Percentiles rank a stretch among this genome's conserved stretches.
These are phyloP conservation scores for Phalloptychus januarius DNA, from an alignment of 2,797 vertebrate genomes.

Conservation along the genomic window DNA sequence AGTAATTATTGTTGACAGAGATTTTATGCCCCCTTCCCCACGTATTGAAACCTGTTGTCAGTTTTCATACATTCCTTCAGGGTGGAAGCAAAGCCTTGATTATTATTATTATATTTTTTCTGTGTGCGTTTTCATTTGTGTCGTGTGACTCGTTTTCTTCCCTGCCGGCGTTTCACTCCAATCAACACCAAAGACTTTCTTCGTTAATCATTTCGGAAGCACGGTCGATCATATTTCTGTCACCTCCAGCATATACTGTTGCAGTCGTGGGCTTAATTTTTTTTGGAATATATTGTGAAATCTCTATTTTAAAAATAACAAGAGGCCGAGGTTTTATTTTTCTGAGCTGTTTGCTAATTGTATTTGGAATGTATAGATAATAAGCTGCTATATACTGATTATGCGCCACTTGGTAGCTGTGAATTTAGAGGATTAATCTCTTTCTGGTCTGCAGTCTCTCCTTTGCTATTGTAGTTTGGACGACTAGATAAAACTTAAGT, in stretches of 20 bases:
- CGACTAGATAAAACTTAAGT: conserved; percentile 89
- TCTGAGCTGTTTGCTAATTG: conserved; percentile 89
- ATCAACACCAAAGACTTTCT: conserved; percentile 98
- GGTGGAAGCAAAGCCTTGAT: conserved; percentile 80
- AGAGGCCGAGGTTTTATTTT: conserved; percentile 90
- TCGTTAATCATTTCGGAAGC: conserved; percentile 88
- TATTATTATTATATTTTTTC: conserved; percentile 69
- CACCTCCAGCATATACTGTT: conserved; percentile 88
- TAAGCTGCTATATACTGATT: conserved; percentile 99
- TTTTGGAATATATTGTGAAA: conserved; percentile 77
- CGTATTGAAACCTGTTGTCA: conserved; percentile 86
- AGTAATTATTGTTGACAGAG: conserved; percentile 89
- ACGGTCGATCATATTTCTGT: conserved; percentile 89
- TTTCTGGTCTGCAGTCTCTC: conserved; percentile 91
- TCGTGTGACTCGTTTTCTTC: conserved; percentile 62
- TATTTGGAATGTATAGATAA: conserved; percentile 99
- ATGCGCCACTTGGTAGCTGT: conserved; percentile 99
- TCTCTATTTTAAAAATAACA: conserved; percentile 76
- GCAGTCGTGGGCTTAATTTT: conserved; percentile 75
- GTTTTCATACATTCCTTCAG: conserved; percentile 99
- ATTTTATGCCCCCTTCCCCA: conserved; percentile 62
- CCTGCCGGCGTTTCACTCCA: conserved; percentile 64
- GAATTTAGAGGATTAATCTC: conserved; percentile 98
- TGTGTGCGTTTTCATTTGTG: conserved; percentile 11
- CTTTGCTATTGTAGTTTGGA: conserved; percentile 87